Conservation (phyloP, 1,140 invertebrate genomes). For the Trachymyrmex cornetzi region DNA sequence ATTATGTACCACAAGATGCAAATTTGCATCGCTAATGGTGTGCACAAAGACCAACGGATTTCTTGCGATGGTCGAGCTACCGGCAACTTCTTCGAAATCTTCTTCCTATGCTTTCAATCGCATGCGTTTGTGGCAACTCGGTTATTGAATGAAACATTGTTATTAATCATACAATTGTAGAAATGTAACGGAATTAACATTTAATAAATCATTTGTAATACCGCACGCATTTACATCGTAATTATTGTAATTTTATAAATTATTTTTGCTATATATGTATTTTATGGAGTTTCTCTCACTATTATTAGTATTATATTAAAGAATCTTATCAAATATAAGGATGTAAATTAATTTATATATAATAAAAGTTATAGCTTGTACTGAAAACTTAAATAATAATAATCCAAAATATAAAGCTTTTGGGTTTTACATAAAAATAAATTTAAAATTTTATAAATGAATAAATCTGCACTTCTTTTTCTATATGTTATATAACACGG, state of each 20-base stretch:
- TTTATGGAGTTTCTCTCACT: background rate
- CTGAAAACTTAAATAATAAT: background rate
- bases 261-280: background rate
- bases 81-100: conserved; percentile 47
- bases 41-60: conserved; percentile 71
- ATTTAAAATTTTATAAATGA: conserved; percentile 4
- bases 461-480: background rate
- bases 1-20: conserved; percentile 76
- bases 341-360: background rate
- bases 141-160: conserved; percentile 23
- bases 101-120: conserved; percentile 59
- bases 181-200: background rate
- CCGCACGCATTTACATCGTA: background rate
- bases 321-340: background rate
- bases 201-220: background rate
- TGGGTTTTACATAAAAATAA: background rate
- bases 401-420: background rate
- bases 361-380: background rate
- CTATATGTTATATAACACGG: no score
- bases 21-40: conserved; percentile 79
- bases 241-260: conserved; percentile 20
- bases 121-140: background rate
- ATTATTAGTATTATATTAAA: background rate
- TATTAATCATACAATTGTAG: conserved; percentile 19
- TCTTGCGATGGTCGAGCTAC: conserved; percentile 55